Evolutionary conservation across 2,113 vertebrate species (phyloP).

Genomic region (Platysteira castanea): DNA sequence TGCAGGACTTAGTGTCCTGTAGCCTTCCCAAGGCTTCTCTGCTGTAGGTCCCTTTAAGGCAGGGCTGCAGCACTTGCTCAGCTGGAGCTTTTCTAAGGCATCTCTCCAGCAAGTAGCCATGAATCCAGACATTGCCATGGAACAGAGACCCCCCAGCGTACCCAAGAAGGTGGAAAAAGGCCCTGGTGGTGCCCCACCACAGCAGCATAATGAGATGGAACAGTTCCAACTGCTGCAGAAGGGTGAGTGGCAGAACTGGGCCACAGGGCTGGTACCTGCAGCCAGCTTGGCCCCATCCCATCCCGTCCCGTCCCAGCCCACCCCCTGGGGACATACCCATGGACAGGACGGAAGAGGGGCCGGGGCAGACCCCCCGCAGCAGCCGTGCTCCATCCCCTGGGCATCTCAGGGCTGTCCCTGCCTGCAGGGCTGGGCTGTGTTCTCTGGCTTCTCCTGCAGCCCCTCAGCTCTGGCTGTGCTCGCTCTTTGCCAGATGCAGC

Average conservation of each 20-base stretch:
- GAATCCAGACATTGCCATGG: not conserved
- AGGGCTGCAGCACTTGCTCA: fast-evolving
- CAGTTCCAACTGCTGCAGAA: not conserved
- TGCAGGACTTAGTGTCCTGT: not conserved
- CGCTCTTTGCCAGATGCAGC: not conserved
- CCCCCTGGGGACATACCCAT: too few relatives aligned
- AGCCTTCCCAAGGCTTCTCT: not conserved
- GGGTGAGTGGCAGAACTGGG: too few relatives aligned
- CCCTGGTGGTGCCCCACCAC: too few relatives aligned
- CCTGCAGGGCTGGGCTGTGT: not conserved
- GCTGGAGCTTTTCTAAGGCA: not conserved
- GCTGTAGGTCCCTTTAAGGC: not conserved
- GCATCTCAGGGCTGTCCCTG: not conserved
- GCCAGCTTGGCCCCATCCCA: too few relatives aligned
- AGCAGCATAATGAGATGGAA: not conserved
- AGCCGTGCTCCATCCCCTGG: too few relatives aligned
- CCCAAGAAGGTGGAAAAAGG: not conserved
- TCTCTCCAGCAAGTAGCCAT: too few relatives aligned
- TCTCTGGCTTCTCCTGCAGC: not conserved
- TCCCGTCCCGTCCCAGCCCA: too few relatives aligned
- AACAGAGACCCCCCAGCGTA: fast-evolving
- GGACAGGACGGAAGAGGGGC: too few relatives aligned
- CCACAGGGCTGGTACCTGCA: too few relatives aligned
- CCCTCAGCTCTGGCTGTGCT: not conserved
- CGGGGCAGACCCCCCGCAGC: too few relatives aligned